A percentile compares a stretch with the other conserved stretches of the same genome.
Conservation (phyloP, 2,888 invertebrate species). For the Tipula confusa region DNA sequence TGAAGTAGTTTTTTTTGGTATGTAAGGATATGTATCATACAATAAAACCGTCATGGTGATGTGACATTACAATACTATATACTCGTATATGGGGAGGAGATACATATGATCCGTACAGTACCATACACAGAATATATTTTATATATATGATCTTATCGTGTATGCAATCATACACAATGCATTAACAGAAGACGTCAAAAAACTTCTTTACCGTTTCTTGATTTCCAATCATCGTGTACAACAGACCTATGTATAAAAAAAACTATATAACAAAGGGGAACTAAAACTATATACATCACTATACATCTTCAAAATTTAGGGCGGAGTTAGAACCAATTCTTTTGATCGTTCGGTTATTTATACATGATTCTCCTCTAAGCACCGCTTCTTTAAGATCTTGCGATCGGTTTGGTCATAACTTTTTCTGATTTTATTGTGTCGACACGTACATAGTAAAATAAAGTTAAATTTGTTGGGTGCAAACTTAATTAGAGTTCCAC, state of each 20-base stretch:
- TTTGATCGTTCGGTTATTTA: background rate
- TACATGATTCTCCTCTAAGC: background rate
- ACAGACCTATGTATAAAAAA: background rate
- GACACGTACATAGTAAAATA: background rate
- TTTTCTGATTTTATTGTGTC: background rate
- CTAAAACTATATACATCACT: background rate
- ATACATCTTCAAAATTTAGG: background rate
- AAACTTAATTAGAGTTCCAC: background rate
- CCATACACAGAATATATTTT: background rate
- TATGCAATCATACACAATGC: background rate
- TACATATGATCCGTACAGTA: background rate
- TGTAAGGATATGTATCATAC: background rate
- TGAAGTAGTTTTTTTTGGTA: background rate
- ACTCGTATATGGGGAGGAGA: background rate
- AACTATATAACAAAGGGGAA: background rate
- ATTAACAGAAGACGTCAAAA: background rate
- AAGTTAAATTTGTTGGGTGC: background rate
- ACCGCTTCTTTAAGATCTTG: background rate
- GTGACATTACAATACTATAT: no score
- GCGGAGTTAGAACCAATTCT: conserved; percentile 12
- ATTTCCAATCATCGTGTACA: conserved; percentile 12
- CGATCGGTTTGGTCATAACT: background rate
- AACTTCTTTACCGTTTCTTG: background rate
- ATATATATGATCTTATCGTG: background rate
- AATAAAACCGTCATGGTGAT: background rate